Base-by-base conservation (phyloP, 1,140 invertebrate species). In the Aethina tumida region DNA sequence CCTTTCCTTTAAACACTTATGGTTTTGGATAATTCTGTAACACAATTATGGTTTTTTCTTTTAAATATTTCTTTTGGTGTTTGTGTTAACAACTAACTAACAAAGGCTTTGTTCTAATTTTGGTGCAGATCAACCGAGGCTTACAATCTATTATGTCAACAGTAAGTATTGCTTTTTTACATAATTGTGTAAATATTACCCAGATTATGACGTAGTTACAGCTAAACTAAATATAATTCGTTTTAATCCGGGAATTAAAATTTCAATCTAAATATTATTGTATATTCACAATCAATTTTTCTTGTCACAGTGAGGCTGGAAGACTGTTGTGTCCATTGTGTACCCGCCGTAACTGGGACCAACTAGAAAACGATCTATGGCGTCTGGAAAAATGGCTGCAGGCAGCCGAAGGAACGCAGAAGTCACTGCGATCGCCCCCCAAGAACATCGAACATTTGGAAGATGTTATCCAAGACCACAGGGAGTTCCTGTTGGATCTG, bases 311-410 rank as follows among this genome's bases (percentile, higher is more conserved):
- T 57, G 82, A 84, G 54, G 71, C 74, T 41, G 82, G 80, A 27
- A 70, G 78, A 38, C 55, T 85, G 39, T 80, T 83, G 24, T 87
- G 84, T 58, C 83, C 83, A 5, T 65, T 87, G 33, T 89, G 85
- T 55, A 85, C 83, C 26, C 76, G 79, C 53, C 75, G 83, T 39
- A 90, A 90, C 61, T 90, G 87, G 85, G 75, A 80, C 40, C 88
- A 93, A 62, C 71, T 93, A 52, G 79, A 87, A 49, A 81, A 86
- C 56, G 86, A 93, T 62, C 65, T 94, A 4, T 92, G 89, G 83
- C 71, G 85, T 37, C 65, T 94, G 47, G 81, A 93, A 54, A 81
- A 87, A 56, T 95, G 90, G 90, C 65, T 95, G 21, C 79, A 85
- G 55, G 82, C 84, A 47, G 84, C 89, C 0, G 87, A 94, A 62